A percentile compares a stretch with the other conserved stretches of the same genome.
phyloP scores from a whole-genome alignment of 2,888 invertebrate genomes.

The Macaria liturata region DNA sequence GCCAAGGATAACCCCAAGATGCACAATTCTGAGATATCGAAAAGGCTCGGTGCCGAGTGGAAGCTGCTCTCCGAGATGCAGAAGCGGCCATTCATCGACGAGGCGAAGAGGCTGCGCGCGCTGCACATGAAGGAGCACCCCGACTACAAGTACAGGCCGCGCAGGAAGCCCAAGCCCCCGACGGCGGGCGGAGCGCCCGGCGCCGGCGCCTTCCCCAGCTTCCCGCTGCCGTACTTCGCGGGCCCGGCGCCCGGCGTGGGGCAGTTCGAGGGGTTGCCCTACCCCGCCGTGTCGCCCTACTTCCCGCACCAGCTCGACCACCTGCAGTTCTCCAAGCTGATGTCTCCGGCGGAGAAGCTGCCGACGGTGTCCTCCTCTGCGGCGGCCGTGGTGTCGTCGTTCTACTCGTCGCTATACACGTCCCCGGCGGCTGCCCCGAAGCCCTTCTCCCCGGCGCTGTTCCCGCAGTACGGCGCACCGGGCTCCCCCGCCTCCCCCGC shows the following conservation, averaged over 20 bases:
- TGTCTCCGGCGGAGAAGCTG: constrained; percentile 75
- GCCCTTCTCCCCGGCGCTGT: constrained; percentile 78
- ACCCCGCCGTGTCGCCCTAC: constrained; percentile 87
- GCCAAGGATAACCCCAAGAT: constrained; percentile 97
- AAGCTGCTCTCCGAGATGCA: constrained; percentile 93
- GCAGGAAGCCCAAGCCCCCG: constrained; percentile 92
- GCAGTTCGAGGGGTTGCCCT: constrained; percentile 84
- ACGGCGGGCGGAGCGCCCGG: constrained; percentile 76
- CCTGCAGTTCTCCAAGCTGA: constrained; percentile 85
- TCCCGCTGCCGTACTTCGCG: constrained; percentile 86
- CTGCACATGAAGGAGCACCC: constrained; percentile 96
- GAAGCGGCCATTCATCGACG: constrained; percentile 97
- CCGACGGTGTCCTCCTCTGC: constrained; percentile 75
- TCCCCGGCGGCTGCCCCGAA: constrained; percentile 79
- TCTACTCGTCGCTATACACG: constrained; percentile 87
- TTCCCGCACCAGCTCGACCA: constrained; percentile 90
- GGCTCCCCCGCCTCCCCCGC: constrained; percentile 72
- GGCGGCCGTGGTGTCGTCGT: constrained; percentile 86
- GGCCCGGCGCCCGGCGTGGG: constrained; percentile 83
- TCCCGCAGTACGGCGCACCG: constrained; percentile 80
- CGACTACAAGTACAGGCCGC: constrained; percentile 94
- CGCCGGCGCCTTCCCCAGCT: constrained; percentile 84
- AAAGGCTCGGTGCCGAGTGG: constrained; percentile 96
- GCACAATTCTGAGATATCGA: constrained; percentile 96
- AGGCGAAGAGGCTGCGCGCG: constrained; percentile 94